Percentiles rank a stretch among this genome's conserved stretches.
phyloP scores from a whole-genome alignment of 2,797 vertebrate genomes.

The Semotilus atromaculatus region DNA sequence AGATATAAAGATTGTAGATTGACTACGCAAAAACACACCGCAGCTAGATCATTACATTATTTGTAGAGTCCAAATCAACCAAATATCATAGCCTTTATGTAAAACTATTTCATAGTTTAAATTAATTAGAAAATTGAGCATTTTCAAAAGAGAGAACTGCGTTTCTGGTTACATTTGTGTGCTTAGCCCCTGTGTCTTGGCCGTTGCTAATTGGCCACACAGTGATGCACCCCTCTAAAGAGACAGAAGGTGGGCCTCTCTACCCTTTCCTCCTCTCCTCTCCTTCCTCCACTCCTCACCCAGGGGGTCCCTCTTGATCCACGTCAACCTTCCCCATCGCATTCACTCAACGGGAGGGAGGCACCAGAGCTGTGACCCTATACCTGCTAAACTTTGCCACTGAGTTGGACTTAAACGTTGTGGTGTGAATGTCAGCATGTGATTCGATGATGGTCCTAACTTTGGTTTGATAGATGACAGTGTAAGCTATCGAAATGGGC shows the following conservation, averaged over 20 bases:
- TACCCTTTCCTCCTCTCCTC: conserved; percentile 52
- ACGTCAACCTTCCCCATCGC: conserved; percentile 45
- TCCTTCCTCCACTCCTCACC: conserved; percentile 45
- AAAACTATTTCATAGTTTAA: not conserved
- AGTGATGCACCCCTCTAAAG: conserved; percentile 64
- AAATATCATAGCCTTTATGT: not conserved
- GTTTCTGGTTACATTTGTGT: conserved; percentile 61
- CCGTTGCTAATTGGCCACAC: conserved; percentile 74
- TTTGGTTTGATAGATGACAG: not conserved
- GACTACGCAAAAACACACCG: not conserved
- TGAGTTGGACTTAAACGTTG: not conserved
- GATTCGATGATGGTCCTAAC: conserved; percentile 18
- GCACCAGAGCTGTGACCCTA: conserved; percentile 12
- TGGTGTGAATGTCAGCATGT: not conserved
- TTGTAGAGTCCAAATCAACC: not conserved
- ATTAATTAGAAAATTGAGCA: not conserved
- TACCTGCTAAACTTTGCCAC: not conserved
- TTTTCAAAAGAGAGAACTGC: not conserved
- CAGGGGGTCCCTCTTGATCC: conserved; percentile 58
- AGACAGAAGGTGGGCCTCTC: conserved; percentile 63
- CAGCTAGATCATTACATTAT: not conserved
- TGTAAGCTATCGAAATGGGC: not conserved
- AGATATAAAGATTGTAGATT: not conserved
- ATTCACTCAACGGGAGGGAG: conserved; percentile 43
- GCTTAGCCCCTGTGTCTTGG: conserved; percentile 66